Base-by-base conservation (phyloP, 2,113 vertebrate species). In the Hemicordylus capensis region DNA sequence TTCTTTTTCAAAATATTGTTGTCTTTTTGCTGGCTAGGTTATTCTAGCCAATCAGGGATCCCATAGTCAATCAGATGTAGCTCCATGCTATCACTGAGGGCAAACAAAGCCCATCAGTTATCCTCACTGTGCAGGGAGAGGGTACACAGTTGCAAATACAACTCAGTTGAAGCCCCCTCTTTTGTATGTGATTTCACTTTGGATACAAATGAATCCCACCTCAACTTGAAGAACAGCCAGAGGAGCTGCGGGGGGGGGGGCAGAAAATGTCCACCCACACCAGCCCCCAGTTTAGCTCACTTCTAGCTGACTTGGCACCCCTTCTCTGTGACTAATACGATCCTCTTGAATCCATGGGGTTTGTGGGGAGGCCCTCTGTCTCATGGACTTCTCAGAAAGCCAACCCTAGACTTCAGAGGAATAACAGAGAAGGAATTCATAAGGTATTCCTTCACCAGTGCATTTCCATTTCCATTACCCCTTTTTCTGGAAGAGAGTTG, bases 331-430 rank as follows among this genome's bases (percentile, higher is more conserved):
- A 85, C 54, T 72, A 79, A 72, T 59, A 66, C 42, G 31, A n/a
- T 2, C 34, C 59, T 85, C 34, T 26, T 58, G 22, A 3, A 78
- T 80, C 66, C 24, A 2, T 51, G 24, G 69, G 1, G 0, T 26
- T 90, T 76, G 24, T 81, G 77, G 17, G 17, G 1, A 73, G 31
- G n/a, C 48, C 88, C 76, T 51, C 6, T 63, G 86, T 70, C 64
- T 83, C 44, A n/a, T 72, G 56, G 76, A 85, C 66, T 83, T 82
- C 66, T 70, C 51, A 78, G 86, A 87, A 87, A 78, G 42, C 26
- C n/a, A 63, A 46, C 34, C 11, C 54, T 70, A 67, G 31, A 46
- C 46, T 64, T 82, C 85, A 70, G 66, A 61, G 73, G 80, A 70
- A 76, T 77, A 82, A 70, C 59, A n/a, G n/a, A 58, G 31, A 26